Percentiles rank a stretch among this genome's conserved stretches.
These are phyloP conservation scores for Diarsia mendica DNA, from an alignment of 2,888 invertebrate genomes.

Conservation along the genomic window DNA sequence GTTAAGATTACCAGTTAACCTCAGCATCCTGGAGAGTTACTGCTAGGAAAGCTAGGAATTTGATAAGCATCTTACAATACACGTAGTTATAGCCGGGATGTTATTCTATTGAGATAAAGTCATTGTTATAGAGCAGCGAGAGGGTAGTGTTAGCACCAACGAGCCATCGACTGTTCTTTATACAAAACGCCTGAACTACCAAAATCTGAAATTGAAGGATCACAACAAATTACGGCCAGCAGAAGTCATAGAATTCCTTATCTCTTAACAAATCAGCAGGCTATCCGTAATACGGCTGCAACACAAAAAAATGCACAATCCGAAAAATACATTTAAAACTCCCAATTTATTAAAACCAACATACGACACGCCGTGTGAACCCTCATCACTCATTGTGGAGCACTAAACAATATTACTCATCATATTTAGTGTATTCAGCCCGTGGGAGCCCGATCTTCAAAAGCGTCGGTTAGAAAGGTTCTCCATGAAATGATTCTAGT, in stretches of 20 bases:
- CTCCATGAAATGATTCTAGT: slow-evolving; percentile 68
- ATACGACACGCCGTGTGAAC: slow-evolving; percentile 53
- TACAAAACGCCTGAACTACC: no score
- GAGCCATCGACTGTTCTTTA: no score
- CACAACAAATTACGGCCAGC: neutral
- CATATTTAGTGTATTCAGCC: slow-evolving; percentile 62
- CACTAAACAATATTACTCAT: slow-evolving; percentile 66
- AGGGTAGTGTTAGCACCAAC: no score
- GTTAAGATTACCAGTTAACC: neutral
- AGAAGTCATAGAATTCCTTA: neutral
- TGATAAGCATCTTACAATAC: neutral
- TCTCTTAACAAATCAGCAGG: neutral
- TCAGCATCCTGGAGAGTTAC: neutral
- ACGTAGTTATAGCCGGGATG: neutral
- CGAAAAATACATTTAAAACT: neutral
- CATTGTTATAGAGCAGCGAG: neutral
- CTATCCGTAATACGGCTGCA: neutral
- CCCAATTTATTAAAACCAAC: slow-evolving; percentile 34
- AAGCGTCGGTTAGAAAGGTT: slow-evolving; percentile 69
- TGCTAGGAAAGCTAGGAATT: no score
- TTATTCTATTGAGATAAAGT: neutral
- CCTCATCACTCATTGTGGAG: slow-evolving; percentile 47
- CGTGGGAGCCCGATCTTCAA: slow-evolving; percentile 71
- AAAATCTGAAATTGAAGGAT: neutral
- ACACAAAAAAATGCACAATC: neutral